phyloP scores from a whole-genome alignment of 2,888 invertebrate species.

The Diploptera punctata region DNA sequence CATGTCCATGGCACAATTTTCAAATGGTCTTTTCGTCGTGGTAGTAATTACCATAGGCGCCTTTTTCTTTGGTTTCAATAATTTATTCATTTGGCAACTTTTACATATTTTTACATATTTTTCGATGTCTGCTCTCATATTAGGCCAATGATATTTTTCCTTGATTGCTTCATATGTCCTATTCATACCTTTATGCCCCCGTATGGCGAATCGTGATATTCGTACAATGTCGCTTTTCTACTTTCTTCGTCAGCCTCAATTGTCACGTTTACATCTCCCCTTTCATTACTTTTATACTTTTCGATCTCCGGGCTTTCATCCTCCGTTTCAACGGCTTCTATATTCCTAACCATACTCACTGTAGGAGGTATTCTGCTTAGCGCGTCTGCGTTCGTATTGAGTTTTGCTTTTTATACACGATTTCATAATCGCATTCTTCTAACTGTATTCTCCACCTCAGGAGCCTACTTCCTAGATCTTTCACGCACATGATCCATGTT shows the following conservation, averaged over 20 bases:
- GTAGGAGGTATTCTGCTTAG: too few species aligned
- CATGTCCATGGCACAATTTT: conserved; percentile 8
- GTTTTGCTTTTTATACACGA: conserved; percentile 45
- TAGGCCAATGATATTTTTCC: background rate
- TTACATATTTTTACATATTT: background rate
- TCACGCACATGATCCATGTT: conserved; percentile 44
- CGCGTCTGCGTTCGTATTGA: conserved; percentile 29
- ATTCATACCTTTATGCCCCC: background rate
- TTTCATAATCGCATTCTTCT: conserved; percentile 47
- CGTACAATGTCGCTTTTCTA: background rate
- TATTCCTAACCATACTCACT: too few species aligned
- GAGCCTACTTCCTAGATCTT: conserved; percentile 46
- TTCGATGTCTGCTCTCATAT: background rate
- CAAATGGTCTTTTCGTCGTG: background rate
- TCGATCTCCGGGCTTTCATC: too few species aligned
- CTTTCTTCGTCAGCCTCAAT: background rate
- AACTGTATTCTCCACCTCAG: conserved; percentile 48
- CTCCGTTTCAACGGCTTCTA: too few species aligned
- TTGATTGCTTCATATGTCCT: background rate
- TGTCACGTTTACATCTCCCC: background rate
- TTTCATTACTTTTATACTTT: background rate
- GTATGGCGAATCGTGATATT: conserved; percentile 1
- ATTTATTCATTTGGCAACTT: conserved; percentile 10
- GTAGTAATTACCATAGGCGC: background rate
- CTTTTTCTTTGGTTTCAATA: background rate